phyloP scores from a whole-genome alignment of 1,140 invertebrate species.

The Sitodiplosis mosellana region DNA sequence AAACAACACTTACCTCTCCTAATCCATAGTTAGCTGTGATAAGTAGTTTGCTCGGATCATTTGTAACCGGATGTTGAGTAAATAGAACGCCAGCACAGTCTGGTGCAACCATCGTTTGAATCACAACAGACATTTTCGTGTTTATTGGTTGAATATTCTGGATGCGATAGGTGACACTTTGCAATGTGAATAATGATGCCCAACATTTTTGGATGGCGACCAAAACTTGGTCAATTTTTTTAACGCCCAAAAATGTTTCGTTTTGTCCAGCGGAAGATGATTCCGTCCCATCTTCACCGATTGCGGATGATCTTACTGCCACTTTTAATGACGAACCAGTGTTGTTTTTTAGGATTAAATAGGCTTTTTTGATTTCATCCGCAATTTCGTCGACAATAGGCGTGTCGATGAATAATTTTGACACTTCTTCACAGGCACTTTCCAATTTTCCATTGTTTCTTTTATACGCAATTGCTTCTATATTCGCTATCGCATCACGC shows the following conservation, averaged over 20 bases:
- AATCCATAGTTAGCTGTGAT: constrained; percentile 66
- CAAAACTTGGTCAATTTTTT: constrained; percentile 30
- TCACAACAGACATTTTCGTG: constrained; percentile 35
- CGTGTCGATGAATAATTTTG: neutral
- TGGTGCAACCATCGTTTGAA: constrained; percentile 56
- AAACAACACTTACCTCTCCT: constrained; percentile 40
- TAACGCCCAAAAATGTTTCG: constrained; percentile 50
- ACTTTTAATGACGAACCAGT: constrained; percentile 14
- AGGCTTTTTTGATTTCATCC: neutral
- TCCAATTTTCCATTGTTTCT: neutral
- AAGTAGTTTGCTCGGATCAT: constrained; percentile 41
- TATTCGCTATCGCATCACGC: neutral
- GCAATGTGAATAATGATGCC: constrained; percentile 57
- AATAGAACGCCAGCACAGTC: constrained; percentile 62
- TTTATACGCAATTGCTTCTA: neutral
- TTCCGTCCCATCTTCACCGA: constrained; percentile 60
- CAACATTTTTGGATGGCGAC: constrained; percentile 49
- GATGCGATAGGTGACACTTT: constrained; percentile 55
- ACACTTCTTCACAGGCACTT: neutral
- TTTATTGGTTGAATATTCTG: constrained; percentile 13
- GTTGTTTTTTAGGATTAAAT: neutral
- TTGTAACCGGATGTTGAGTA: constrained; percentile 51
- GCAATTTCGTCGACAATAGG: neutral
- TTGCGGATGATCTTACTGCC: constrained; percentile 36
- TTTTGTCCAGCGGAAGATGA: constrained; percentile 72